Percentiles rank a stretch among this genome's conserved stretches.
These are phyloP conservation scores for Mylabris phalerata DNA, from an alignment of 1,140 invertebrate genomes.

Conservation along the genomic window DNA sequence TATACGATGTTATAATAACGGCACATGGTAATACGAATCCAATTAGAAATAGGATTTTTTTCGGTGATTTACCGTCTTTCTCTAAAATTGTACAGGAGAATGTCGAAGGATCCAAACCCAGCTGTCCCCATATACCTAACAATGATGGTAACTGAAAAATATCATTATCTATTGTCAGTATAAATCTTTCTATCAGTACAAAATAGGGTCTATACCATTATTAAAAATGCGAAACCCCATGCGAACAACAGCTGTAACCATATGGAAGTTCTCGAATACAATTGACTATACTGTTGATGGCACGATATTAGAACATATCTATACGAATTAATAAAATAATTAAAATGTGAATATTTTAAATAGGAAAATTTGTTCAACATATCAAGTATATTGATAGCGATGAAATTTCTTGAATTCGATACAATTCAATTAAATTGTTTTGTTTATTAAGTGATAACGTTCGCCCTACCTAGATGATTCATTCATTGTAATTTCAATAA, in stretches of 20 bases:
- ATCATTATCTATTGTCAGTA: not conserved
- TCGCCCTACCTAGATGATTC: constrained; percentile 12
- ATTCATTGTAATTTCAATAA: constrained; percentile 1
- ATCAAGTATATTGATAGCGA: not conserved
- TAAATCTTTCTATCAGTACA: not conserved
- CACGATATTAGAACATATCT: constrained; percentile 79
- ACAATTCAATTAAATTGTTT: not conserved
- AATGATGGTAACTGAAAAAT: constrained; percentile 64
- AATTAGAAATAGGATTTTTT: constrained; percentile 76
- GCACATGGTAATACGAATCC: constrained; percentile 75
- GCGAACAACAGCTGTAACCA: constrained; percentile 66
- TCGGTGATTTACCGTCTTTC: constrained; percentile 70
- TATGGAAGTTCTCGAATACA: constrained; percentile 67
- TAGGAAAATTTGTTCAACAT: no score
- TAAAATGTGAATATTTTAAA: no score
- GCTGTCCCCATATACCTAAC: constrained; percentile 71
- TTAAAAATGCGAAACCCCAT: constrained; percentile 63
- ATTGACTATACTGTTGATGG: constrained; percentile 62
- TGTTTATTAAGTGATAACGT: not conserved
- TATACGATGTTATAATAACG: constrained; percentile 75
- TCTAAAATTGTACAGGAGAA: constrained; percentile 82
- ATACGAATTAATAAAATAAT: constrained; percentile 29
- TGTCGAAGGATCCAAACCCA: constrained; percentile 67
- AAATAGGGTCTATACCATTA: constrained; percentile 45
- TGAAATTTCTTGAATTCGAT: not conserved